A percentile compares a stretch with the other conserved stretches of the same genome.
Evolutionary conservation across 2,888 invertebrate genomes (phyloP).

Genomic region (Eupithecia exiguata): DNA sequence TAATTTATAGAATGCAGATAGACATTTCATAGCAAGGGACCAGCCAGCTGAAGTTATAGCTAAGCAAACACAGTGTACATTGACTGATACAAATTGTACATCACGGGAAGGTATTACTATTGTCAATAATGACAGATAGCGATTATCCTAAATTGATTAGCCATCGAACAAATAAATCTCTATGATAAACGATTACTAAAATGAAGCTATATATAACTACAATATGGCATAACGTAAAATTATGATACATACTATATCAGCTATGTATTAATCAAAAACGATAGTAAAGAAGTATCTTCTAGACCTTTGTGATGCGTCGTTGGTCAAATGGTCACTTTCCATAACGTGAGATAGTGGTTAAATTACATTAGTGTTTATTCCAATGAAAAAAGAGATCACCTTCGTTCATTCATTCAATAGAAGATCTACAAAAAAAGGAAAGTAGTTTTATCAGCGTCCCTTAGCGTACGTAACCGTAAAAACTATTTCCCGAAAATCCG

Average conservation of each 20-base stretch:
- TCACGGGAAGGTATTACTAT: neutral
- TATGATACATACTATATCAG: too few species aligned
- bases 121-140: constrained; percentile 10
- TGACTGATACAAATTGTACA: constrained; percentile 2
- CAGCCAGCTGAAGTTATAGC: constrained; percentile 2
- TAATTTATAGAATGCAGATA: neutral
- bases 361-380: too few species aligned
- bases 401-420: too few species aligned
- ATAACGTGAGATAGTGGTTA: too few species aligned
- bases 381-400: too few species aligned
- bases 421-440: too few species aligned
- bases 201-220: neutral
- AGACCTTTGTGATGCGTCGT: too few species aligned
- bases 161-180: neutral
- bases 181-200: neutral
- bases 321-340: too few species aligned
- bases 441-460: neutral
- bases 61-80: neutral
- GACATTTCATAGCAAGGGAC: neutral
- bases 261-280: too few species aligned
- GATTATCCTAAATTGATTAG: neutral
- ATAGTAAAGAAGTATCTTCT: too few species aligned
- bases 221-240: too few species aligned
- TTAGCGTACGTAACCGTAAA: neutral
- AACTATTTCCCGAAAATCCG: constrained; percentile 10